phyloP scores from a whole-genome alignment of 2,888 invertebrate species.

The Ryuthela nishihirai region DNA sequence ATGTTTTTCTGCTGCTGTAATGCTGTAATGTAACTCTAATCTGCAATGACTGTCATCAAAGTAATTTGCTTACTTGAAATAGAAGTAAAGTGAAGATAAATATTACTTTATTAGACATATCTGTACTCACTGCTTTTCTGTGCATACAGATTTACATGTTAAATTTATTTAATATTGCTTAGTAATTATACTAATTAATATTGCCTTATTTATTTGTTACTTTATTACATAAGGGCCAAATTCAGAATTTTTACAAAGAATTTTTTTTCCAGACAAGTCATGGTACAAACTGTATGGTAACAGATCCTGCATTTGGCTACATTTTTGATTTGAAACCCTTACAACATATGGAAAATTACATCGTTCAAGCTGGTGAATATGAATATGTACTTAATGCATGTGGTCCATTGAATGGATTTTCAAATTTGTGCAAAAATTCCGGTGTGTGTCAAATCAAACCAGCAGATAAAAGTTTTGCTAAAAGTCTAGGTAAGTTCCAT shows the following conservation, averaged over 20 bases:
- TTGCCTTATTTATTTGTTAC: not conserved
- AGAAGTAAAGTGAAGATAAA: too few species aligned
- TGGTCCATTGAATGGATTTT: slow-evolving; percentile 18
- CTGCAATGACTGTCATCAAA: too few species aligned
- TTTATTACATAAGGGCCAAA: not conserved
- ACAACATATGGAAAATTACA: slow-evolving; percentile 42
- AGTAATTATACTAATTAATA: not conserved
- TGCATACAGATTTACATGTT: too few species aligned
- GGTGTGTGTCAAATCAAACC: slow-evolving; percentile 35
- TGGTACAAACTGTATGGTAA: slow-evolving; percentile 46
- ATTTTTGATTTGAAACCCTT: slow-evolving; percentile 47
- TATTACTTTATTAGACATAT: too few species aligned
- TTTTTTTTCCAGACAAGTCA: slow-evolving; percentile 3
- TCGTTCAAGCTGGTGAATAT: slow-evolving; percentile 41
- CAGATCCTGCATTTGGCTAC: slow-evolving; percentile 46
- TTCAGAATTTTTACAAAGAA: not conserved
- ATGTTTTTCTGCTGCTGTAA: too few species aligned
- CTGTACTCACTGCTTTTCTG: too few species aligned
- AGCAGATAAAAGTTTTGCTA: slow-evolving; percentile 8
- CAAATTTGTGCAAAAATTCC: slow-evolving; percentile 21
- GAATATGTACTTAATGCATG: slow-evolving; percentile 36
- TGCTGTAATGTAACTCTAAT: too few species aligned
- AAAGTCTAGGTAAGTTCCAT: slow-evolving; percentile 6
- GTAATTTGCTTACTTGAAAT: too few species aligned
- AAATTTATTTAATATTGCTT: not conserved